Conservation (phyloP, 2,888 invertebrate species). For the Volucella inanis region DNA sequence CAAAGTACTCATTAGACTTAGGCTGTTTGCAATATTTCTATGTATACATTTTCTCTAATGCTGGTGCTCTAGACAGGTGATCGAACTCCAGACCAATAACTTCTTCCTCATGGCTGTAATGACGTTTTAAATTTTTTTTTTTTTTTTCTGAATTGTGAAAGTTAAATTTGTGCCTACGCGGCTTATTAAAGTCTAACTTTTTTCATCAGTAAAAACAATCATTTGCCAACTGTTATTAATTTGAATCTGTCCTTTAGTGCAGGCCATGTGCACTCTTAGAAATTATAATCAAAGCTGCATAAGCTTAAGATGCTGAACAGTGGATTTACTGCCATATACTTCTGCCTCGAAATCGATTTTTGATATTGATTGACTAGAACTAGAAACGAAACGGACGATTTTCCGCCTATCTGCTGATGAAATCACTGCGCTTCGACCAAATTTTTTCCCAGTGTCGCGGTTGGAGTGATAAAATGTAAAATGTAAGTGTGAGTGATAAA, state of each 20-base stretch:
- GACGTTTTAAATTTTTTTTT: neutral
- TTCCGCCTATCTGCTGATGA: neutral
- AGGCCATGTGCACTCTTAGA: neutral
- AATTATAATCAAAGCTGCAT: neutral
- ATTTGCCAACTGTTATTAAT: neutral
- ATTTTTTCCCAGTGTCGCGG: accelerated
- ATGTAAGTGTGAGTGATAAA: too few relatives aligned
- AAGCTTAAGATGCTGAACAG: neutral
- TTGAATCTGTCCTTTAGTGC: neutral
- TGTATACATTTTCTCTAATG: neutral
- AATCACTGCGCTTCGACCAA: neutral
- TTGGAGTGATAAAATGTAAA: too few relatives aligned
- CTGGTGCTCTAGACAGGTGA: neutral
- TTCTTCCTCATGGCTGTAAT: neutral
- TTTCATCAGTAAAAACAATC: neutral
- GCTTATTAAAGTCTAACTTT: neutral
- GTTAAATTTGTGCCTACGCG: neutral
- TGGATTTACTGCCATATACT: neutral
- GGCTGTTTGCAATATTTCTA: too few relatives aligned
- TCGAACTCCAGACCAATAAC: neutral
- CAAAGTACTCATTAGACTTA: too few relatives aligned
- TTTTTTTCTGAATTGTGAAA: neutral
- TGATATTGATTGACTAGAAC: neutral
- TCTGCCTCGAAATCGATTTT: neutral
- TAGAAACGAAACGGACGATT: neutral